phyloP scores from a whole-genome alignment of 2,113 vertebrate genomes.

The Percina caprodes region DNA sequence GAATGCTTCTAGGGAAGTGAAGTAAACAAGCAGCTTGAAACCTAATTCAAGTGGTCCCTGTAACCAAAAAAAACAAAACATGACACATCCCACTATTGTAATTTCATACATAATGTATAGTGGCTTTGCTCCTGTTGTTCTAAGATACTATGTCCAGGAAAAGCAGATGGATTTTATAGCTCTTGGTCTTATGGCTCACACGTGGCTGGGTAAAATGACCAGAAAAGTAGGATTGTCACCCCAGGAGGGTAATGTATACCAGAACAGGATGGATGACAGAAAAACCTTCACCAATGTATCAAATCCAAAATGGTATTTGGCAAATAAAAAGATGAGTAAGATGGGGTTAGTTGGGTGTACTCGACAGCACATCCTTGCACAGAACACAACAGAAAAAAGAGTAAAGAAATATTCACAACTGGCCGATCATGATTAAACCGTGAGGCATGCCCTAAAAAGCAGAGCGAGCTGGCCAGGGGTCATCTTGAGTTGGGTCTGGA shows the following conservation, averaged over 20 bases:
- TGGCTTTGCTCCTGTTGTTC: slow-evolving; percentile 2
- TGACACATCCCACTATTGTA: slow-evolving; percentile 35
- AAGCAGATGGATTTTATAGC: background rate
- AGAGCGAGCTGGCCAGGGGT: slow-evolving; percentile 48
- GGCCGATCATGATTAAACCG: slow-evolving; percentile 30
- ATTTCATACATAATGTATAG: background rate
- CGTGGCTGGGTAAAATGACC: background rate
- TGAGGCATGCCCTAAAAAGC: slow-evolving; percentile 73
- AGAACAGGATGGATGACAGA: background rate
- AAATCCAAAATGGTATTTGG: background rate
- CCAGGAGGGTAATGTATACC: slow-evolving; percentile 25
- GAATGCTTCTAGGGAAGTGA: slow-evolving; percentile 77
- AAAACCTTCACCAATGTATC: background rate
- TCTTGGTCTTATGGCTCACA: background rate
- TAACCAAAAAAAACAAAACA: slow-evolving; percentile 17
- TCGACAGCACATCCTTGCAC: slow-evolving; percentile 10
- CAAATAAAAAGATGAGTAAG: background rate
- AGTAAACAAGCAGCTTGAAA: slow-evolving; percentile 81
- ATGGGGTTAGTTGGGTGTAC: background rate
- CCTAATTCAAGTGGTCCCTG: slow-evolving; percentile 54
- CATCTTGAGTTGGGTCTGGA: slow-evolving; percentile 56
- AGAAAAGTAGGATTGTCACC: slow-evolving; percentile 1
- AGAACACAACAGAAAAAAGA: background rate
- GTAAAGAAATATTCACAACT: slow-evolving; percentile 33
- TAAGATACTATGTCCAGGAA: slow-evolving; percentile 11